phyloP scores from a whole-genome alignment of 2,113 vertebrate species.

The Platysteira castanea region DNA sequence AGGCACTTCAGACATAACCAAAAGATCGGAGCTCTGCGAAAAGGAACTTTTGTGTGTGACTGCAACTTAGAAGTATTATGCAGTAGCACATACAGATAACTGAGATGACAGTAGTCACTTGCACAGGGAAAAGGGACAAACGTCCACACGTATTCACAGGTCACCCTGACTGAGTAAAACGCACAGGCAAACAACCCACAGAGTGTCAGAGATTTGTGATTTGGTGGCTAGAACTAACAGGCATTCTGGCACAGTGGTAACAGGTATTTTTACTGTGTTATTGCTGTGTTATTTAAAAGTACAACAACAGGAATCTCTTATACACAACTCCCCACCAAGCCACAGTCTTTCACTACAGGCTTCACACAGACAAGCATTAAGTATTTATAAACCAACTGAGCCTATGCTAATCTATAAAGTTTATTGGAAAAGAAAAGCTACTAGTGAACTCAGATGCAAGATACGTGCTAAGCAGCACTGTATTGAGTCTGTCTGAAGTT shows the following conservation, averaged over 20 bases:
- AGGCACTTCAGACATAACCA: background rate
- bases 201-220: background rate
- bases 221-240: background rate
- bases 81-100: background rate
- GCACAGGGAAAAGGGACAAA: background rate
- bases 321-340: background rate
- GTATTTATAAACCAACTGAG: background rate
- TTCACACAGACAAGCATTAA: background rate
- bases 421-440: background rate
- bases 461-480: background rate
- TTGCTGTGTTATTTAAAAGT: background rate
- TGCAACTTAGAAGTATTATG: background rate
- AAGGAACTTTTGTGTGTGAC: background rate
- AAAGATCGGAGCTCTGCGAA: background rate
- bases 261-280: background rate
- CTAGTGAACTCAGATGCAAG: background rate
- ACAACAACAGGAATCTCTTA: background rate
- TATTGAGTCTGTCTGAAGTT: background rate
- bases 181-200: background rate
- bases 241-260: background rate
- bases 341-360: background rate
- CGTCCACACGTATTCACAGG: background rate
- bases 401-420: background rate
- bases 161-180: background rate
- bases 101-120: background rate